Conservation (phyloP, 2,113 vertebrate genomes). For the Raja brachyura region DNA sequence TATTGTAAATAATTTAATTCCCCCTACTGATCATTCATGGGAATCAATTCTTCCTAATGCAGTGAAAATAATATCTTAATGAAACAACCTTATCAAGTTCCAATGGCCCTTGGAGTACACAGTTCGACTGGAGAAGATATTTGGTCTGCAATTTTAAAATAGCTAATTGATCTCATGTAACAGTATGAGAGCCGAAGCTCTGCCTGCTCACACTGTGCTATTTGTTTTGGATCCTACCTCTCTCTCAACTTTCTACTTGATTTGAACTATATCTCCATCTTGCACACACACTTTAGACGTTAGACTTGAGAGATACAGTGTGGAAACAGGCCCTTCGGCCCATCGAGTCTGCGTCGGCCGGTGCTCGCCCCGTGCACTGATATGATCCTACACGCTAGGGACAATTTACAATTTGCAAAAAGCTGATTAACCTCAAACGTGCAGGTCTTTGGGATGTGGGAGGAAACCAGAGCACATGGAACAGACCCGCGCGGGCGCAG, state of each 20-base stretch:
- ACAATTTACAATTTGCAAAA: too few species aligned
- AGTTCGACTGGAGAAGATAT: background rate
- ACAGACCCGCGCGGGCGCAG: too few species aligned
- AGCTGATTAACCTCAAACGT: too few species aligned
- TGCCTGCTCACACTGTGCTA: background rate
- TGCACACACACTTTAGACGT: too few species aligned
- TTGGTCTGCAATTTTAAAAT: background rate
- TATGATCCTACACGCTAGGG: too few species aligned
- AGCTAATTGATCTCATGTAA: background rate
- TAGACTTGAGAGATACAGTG: too few species aligned
- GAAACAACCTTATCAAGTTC: background rate
- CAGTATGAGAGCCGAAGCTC: background rate
- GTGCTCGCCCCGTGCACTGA: too few species aligned
- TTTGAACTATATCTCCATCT: too few species aligned
- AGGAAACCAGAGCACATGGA: too few species aligned
- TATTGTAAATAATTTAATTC: background rate
- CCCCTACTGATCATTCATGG: background rate
- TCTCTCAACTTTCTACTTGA: background rate
- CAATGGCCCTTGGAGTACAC: background rate
- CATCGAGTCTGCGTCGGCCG: too few species aligned
- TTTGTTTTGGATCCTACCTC: background rate
- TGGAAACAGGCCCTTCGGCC: too few species aligned
- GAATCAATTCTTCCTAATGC: background rate
- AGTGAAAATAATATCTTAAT: background rate
- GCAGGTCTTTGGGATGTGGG: too few species aligned